Base-by-base conservation (phyloP, 2,888 invertebrate species). In the Idaea straminata region DNA sequence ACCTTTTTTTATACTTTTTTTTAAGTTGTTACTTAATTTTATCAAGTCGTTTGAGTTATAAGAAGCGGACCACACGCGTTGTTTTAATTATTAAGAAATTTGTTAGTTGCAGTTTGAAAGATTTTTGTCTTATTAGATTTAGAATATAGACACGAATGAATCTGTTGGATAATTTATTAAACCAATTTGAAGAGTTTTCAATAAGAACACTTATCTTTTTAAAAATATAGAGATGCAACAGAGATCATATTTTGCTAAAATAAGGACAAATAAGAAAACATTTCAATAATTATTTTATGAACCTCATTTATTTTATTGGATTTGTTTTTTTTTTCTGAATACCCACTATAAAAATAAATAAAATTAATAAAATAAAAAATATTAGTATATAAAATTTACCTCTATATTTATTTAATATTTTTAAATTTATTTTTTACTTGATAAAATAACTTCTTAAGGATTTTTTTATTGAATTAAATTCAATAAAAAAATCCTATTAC, bases 41-140 rank as follows among this genome's bases (percentile, higher is more conserved):
- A 92, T 92, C 90, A 91, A 91, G 87, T 89, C 87, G 84, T 88
- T 88, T 92, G 92, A 92, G 83, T 92, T 92, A 92, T 91, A 90
- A 89, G 86, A 83, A 83, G 80, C 77, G 83, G 92, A 91, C 92
- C 92, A 92, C 92, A 92, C 92, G 88, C 88, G 85, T 85, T 77
- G 87, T 76, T 84, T 85, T 91, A 89, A 91, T 91, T 90, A 68
- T 66, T 66, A 66, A 61, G 66, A 71, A 65, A 16, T 36, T 15
- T 61, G 16, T 61, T 38, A 10, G 38, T 36, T 61, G 61, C 61
- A 36, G 7, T 61, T 15, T 25, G 34, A 60, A 13, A 7, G 34
- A 63, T 66, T 63, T 68, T 73, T 69, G 66, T 72, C 71, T 69
- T 69, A 69, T 71, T 66, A 64, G 64, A 69, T 64, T 64, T 61